Conservation (phyloP, 2,797 vertebrate genomes). For the Sebastes trivittatus region DNA sequence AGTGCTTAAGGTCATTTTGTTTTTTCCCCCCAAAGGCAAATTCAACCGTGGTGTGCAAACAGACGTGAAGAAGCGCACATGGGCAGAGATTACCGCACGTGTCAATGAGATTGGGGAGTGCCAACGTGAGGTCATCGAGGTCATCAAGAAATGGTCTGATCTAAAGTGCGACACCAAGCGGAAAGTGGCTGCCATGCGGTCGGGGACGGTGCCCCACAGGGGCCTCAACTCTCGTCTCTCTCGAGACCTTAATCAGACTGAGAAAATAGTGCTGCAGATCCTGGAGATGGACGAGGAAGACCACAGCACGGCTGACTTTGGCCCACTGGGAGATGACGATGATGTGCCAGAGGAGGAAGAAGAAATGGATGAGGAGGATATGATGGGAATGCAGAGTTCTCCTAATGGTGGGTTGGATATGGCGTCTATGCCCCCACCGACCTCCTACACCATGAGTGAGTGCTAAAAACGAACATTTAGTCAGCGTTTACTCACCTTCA, state of each 20-base stretch:
- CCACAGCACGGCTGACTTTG: constrained; percentile 48
- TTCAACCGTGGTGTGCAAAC: constrained; percentile 82
- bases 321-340: constrained; percentile 75
- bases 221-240: constrained; percentile 72
- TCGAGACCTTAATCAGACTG: constrained; percentile 79
- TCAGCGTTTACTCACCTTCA: neutral
- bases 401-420: constrained; percentile 72
- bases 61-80: constrained; percentile 81
- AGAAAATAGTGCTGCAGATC: constrained; percentile 83
- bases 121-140: constrained; percentile 83
- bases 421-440: constrained; percentile 53
- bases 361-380: constrained; percentile 76
- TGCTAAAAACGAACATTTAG: neutral
- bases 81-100: constrained; percentile 83
- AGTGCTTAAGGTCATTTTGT: neutral
- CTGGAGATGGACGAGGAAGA: constrained; percentile 79
- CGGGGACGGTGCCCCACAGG: constrained; percentile 66
- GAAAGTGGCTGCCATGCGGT: constrained; percentile 81
- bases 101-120: constrained; percentile 86
- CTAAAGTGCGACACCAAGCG: constrained; percentile 85
- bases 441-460: constrained; percentile 49
- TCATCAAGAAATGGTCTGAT: constrained; percentile 86
- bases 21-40: constrained; percentile 70
- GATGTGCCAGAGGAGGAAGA: constrained; percentile 77
- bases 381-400: constrained; percentile 76